Base-by-base conservation (phyloP, 2,797 vertebrate species). In the Pseudochromis fuscus region DNA sequence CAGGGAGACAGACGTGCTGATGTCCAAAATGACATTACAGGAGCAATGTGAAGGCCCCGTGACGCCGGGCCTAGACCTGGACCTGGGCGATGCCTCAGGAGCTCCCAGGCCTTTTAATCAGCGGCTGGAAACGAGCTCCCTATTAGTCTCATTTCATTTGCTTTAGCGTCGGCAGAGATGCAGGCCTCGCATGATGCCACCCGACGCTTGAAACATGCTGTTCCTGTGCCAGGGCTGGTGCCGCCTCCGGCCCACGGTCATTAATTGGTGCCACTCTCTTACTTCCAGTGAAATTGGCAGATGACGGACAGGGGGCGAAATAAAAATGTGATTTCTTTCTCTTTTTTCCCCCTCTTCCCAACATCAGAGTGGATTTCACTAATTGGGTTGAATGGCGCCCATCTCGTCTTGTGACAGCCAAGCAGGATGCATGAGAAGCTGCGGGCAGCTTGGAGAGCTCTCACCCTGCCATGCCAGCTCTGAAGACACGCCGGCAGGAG, bases 131-230 rank as follows among this genome's bases (percentile, higher is more conserved):
- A 95, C 92, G 84, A 96, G 92, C 95, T 95, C 95, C 94, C 93
- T 92, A 94, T 96, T 96, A 96, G 95, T 97, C 96, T 95, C 94
- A 95, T 97, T 95, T 95, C 93, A 97, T 98, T 97, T 97, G 94
- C 93, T 95, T 94, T 93, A 93, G 94, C 93, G 90, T 93, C 94
- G 94, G 95, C 88, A 89, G 92, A 88, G 93, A 91, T 62, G 92
- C 85, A 86, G 92, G 90, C 90, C 92, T 93, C 79, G 92, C 95
- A 93, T 95, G 95, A 96, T 95, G 95, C 93, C 94, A 95, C 94
- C 93, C 95, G 95, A 96, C 94, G 95, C 95, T 93, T 95, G 95
- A 96, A 96, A 97, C 95, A 94, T 94, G 94, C 93, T 89, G 85
- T 82, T 79, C 77, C 81, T 81, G 82, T 86, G 92, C 92, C 93